phyloP scores from a whole-genome alignment of 2,113 vertebrate species.

The Zeus faber region DNA sequence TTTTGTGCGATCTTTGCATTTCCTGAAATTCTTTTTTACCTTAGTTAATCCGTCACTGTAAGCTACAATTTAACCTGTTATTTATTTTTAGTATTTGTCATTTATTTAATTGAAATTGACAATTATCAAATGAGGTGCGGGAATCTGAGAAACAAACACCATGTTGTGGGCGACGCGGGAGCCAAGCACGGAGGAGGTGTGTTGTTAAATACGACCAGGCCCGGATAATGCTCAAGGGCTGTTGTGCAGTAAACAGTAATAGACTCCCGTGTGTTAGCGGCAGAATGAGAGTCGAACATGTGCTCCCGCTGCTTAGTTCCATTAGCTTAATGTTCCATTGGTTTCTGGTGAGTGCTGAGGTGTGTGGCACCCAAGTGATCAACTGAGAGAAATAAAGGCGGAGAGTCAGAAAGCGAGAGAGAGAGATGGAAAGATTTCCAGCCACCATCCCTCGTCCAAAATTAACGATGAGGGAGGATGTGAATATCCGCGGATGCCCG shows the following conservation, averaged over 20 bases:
- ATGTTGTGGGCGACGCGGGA: background rate
- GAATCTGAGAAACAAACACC: background rate
- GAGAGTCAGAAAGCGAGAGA: background rate
- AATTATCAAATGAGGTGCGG: no score
- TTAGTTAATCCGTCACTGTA: no score
- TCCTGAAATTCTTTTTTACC: no score
- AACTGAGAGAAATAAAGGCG: background rate
- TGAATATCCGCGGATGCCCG: no score
- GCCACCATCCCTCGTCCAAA: background rate
- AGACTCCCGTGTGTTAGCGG: conserved; percentile 3
- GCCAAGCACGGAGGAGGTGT: background rate
- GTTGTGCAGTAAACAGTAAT: conserved; percentile 9
- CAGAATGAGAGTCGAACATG: conserved; percentile 12
- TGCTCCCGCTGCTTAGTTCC: conserved; percentile 14
- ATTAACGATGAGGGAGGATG: no score
- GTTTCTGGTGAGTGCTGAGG: conserved; percentile 18
- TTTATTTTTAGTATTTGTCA: no score
- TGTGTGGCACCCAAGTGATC: conserved; percentile 5
- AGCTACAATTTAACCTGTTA: no score
- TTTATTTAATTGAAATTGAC: no score
- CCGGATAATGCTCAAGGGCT: background rate
- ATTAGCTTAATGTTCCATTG: conserved; percentile 25
- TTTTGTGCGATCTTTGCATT: no score
- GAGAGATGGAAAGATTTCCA: background rate
- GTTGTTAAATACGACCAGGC: background rate